phyloP scores from a whole-genome alignment of 2,888 invertebrate species.

The Mellilla xanthometata region DNA sequence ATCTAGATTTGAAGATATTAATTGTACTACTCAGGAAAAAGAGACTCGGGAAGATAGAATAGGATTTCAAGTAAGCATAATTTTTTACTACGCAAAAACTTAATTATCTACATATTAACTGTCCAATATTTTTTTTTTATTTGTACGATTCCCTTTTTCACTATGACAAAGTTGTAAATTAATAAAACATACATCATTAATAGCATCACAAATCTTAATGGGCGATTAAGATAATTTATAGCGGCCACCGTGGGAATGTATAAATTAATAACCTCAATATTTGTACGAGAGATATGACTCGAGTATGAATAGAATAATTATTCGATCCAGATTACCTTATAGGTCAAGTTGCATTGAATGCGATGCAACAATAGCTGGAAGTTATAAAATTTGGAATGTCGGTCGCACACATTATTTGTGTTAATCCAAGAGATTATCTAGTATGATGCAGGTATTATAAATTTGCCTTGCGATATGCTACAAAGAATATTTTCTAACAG shows the following conservation, averaged over 20 bases:
- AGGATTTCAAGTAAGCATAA: too few relatives aligned
- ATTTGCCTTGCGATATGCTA: too few relatives aligned
- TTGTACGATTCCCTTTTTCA: too few relatives aligned
- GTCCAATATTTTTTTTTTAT: too few relatives aligned
- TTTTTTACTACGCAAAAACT: too few relatives aligned
- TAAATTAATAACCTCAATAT: constrained; percentile 18
- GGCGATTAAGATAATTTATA: constrained; percentile 28
- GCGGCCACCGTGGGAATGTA: constrained; percentile 25
- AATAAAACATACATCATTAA: constrained; percentile 2
- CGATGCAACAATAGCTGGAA: background rate
- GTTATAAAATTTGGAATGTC: constrained; percentile 4
- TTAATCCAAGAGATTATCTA: constrained; percentile 31
- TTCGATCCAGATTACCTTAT: constrained; percentile 6
- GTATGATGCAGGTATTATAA: too few relatives aligned
- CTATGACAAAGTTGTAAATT: constrained; percentile 1
- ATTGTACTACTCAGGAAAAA: too few relatives aligned
- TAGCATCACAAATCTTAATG: constrained; percentile 20
- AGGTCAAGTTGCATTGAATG: constrained; percentile 6
- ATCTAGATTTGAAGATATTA: too few relatives aligned
- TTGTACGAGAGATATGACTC: constrained; percentile 11
- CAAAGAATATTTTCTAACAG: too few relatives aligned
- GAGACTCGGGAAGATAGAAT: too few relatives aligned
- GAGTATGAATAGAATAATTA: constrained; percentile 11
- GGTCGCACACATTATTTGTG: constrained; percentile 7
- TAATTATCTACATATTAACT: too few relatives aligned